Conservation (phyloP, 1,140 invertebrate genomes). For the Neomicropteryx cornuta region DNA sequence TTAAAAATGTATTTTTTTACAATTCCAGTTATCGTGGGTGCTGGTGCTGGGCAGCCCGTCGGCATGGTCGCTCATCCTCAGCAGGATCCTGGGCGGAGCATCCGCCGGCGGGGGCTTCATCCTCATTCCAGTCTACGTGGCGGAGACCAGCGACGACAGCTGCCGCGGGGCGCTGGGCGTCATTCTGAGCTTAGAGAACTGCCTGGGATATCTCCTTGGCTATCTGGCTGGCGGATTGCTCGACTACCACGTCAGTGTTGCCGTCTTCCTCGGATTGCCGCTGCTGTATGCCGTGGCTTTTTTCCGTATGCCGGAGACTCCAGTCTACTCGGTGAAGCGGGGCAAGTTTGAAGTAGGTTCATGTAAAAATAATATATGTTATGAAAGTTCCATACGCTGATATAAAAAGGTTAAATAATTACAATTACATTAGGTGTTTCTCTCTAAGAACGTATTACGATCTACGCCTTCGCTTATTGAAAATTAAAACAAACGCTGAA, state of each 20-base stretch:
- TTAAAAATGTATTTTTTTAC: too few species aligned
- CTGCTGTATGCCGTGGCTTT: slow-evolving; percentile 23
- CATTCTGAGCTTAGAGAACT: slow-evolving; percentile 18
- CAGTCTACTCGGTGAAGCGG: slow-evolving; percentile 27
- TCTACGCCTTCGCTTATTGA: too few species aligned
- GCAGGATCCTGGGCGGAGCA: slow-evolving; percentile 33
- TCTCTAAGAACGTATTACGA: too few species aligned
- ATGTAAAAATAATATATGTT: not conserved
- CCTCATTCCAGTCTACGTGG: slow-evolving; percentile 38
- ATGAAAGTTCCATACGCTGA: too few species aligned
- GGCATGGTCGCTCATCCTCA: slow-evolving; percentile 14
- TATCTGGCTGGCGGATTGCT: slow-evolving; percentile 32
- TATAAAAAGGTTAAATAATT: too few species aligned
- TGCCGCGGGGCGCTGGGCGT: slow-evolving; percentile 26
- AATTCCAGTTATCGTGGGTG: slow-evolving; percentile 20
- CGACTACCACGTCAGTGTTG: slow-evolving; percentile 25
- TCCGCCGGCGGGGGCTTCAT: slow-evolving; percentile 33
- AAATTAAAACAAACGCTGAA: too few species aligned
- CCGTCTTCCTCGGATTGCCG: slow-evolving; percentile 24
- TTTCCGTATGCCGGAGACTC: slow-evolving; percentile 35
- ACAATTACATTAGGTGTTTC: too few species aligned
- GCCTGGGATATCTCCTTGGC: slow-evolving; percentile 24
- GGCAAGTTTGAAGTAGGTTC: slow-evolving; percentile 25
- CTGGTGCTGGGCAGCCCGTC: slow-evolving; percentile 15
- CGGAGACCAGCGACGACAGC: slow-evolving; percentile 35